Percentiles rank a stretch among this genome's conserved stretches.
phyloP scores from a whole-genome alignment of 2,113 vertebrate genomes.

The Danio rerio region DNA sequence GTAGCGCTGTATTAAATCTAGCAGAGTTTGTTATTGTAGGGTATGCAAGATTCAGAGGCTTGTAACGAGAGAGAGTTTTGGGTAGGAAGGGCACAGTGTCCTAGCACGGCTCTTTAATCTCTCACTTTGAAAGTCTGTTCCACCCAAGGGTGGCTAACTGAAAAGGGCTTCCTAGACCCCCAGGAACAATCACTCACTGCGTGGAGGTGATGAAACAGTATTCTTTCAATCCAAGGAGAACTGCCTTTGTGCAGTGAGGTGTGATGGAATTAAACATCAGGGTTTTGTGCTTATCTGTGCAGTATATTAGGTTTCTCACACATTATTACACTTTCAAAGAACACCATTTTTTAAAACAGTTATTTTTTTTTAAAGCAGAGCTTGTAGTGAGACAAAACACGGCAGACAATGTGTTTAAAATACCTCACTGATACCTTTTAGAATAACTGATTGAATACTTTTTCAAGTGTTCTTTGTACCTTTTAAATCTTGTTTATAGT shows the following conservation, averaged over 20 bases:
- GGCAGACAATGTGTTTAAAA: too few relatives aligned
- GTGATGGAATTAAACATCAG: conserved; percentile 32
- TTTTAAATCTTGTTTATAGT: too few relatives aligned
- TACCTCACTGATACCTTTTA: too few relatives aligned
- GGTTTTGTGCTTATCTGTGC: background rate
- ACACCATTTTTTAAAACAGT: too few relatives aligned
- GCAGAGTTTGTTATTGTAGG: conserved; percentile 18
- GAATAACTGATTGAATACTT: too few relatives aligned
- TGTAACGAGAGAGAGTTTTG: conserved; percentile 16
- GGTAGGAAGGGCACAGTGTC: conserved; percentile 44
- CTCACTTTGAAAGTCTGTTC: conserved; percentile 32
- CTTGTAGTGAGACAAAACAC: too few relatives aligned
- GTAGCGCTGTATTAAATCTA: conserved; percentile 37
- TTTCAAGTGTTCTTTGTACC: too few relatives aligned
- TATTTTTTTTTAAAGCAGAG: too few relatives aligned
- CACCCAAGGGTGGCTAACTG: conserved; percentile 38
- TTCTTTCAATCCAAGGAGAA: conserved; percentile 42
- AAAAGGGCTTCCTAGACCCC: conserved; percentile 37
- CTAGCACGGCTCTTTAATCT: conserved; percentile 37
- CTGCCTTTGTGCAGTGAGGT: conserved; percentile 43
- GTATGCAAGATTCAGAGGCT: conserved; percentile 21
- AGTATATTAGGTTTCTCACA: conserved; percentile 19
- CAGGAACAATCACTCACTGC: conserved; percentile 34
- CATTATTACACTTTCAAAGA: background rate
- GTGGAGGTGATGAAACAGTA: conserved; percentile 39